A percentile compares a stretch with the other conserved stretches of the same genome.
Evolutionary conservation across 2,888 invertebrate genomes (phyloP).

Genomic region (Ichneumon xanthorius): DNA sequence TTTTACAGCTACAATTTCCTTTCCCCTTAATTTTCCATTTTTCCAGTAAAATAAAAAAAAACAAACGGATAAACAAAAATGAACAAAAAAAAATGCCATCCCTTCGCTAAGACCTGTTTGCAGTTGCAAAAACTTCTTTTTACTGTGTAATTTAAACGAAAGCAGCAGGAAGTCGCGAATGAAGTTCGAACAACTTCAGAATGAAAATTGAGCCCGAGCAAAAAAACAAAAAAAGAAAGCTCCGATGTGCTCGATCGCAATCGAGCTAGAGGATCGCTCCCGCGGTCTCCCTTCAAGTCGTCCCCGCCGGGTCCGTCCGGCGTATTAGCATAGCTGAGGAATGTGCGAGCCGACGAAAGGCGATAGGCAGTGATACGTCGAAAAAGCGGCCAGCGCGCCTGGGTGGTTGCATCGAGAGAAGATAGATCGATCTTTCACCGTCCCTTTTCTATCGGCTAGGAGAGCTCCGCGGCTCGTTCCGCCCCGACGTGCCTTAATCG

Average conservation of each 20-base stretch:
- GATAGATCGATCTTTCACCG: constrained; percentile 51
- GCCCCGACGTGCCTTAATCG: constrained; percentile 74
- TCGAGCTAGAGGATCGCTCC: constrained; percentile 14
- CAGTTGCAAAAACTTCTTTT: no score
- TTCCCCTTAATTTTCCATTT: no score
- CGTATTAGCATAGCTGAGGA: constrained; percentile 63
- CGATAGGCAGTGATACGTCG: constrained; percentile 67
- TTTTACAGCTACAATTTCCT: no score
- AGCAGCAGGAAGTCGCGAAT: not conserved
- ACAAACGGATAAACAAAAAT: not conserved
- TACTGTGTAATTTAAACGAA: not conserved
- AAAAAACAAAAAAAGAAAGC: not conserved
- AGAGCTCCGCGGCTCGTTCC: constrained; percentile 15
- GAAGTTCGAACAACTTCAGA: not conserved
- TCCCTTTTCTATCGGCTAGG: constrained; percentile 15
- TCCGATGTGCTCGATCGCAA: not conserved
- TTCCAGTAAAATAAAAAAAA: not conserved
- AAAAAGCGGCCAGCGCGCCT: constrained; percentile 68
- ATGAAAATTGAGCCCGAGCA: constrained; percentile 1
- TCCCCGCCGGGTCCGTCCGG: not conserved
- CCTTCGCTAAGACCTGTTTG: no score
- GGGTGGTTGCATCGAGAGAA: not conserved
- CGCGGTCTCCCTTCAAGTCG: not conserved
- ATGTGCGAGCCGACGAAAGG: constrained; percentile 66
- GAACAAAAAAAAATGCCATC: no score